These are phyloP conservation scores for Corynorhinus townsendii DNA, from an alignment of 2,113 vertebrate genomes.

Conservation along the genomic window DNA sequence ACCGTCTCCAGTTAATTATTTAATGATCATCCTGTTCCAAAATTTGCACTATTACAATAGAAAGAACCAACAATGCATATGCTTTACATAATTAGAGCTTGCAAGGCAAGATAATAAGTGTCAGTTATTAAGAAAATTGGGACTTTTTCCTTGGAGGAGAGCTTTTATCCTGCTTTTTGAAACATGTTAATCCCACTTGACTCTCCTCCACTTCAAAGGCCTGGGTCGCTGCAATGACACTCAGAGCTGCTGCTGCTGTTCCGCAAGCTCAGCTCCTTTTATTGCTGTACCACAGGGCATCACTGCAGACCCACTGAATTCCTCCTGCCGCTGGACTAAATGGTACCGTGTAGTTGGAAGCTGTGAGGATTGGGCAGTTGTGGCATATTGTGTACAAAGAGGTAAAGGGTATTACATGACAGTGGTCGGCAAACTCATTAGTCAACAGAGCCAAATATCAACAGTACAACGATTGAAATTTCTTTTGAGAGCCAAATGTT, in stretches of 20 bases:
- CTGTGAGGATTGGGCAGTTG: no score
- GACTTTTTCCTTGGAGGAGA: slow-evolving; percentile 39
- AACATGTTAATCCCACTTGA: background rate
- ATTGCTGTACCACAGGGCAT: background rate
- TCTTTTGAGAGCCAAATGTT: no score
- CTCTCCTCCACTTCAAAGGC: slow-evolving; percentile 34
- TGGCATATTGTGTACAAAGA: no score
- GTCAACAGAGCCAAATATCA: no score
- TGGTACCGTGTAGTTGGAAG: no score
- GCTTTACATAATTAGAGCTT: slow-evolving; percentile 43
- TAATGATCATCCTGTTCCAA: slow-evolving; percentile 3
- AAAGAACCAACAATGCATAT: slow-evolving; percentile 20
- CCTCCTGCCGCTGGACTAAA: background rate
- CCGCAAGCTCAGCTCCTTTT: background rate
- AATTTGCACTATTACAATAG: slow-evolving; percentile 18
- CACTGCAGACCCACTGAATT: background rate
- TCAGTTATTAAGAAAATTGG: slow-evolving; percentile 47
- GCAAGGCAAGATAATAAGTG: slow-evolving; percentile 43
- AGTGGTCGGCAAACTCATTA: no score
- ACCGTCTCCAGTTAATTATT: slow-evolving; percentile 8
- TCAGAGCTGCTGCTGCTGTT: background rate
- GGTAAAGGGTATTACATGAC: no score
- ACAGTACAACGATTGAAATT: no score
- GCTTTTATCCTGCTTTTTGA: slow-evolving; percentile 44
- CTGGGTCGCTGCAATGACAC: background rate